A percentile compares a stretch with the other conserved stretches of the same genome.
phyloP scores from a whole-genome alignment of 2,888 invertebrate genomes.

The Drosophila austrosaltans region DNA sequence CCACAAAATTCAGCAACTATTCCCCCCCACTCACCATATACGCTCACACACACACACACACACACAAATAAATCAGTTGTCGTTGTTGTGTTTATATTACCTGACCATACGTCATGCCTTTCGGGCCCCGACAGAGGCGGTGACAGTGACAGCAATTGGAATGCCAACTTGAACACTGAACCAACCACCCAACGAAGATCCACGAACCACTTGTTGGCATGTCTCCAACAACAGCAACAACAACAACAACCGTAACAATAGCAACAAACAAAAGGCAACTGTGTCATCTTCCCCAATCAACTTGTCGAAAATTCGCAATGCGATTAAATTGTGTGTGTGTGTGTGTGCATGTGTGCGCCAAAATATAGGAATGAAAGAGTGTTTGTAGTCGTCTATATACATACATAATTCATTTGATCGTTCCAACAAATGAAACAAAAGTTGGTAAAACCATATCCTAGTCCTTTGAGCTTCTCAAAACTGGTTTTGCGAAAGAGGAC shows the following conservation, averaged over 20 bases:
- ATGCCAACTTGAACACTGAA: slow-evolving; percentile 36
- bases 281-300: slow-evolving; percentile 44
- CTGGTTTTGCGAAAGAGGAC: no score
- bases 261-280: slow-evolving; percentile 38
- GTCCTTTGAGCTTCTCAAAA: no score
- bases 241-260: slow-evolving; percentile 30
- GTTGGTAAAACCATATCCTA: no score
- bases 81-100: slow-evolving; percentile 7
- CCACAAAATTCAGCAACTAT: slow-evolving; percentile 13
- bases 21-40: slow-evolving; percentile 13
- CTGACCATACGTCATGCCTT: slow-evolving; percentile 20
- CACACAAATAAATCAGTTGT: slow-evolving; percentile 16
- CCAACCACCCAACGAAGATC: slow-evolving; percentile 18
- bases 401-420: background rate
- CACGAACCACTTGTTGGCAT: slow-evolving; percentile 75
- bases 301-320: slow-evolving; percentile 25
- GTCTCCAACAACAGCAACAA: slow-evolving; percentile 62
- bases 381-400: background rate
- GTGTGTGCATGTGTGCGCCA: background rate
- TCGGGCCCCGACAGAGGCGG: slow-evolving; percentile 8
- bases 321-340: slow-evolving; percentile 28
- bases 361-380: background rate
- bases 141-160: slow-evolving; percentile 27
- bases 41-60: slow-evolving; percentile 9
- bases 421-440: background rate